Conservation (phyloP, 2,888 invertebrate species). For the Tipula unca region DNA sequence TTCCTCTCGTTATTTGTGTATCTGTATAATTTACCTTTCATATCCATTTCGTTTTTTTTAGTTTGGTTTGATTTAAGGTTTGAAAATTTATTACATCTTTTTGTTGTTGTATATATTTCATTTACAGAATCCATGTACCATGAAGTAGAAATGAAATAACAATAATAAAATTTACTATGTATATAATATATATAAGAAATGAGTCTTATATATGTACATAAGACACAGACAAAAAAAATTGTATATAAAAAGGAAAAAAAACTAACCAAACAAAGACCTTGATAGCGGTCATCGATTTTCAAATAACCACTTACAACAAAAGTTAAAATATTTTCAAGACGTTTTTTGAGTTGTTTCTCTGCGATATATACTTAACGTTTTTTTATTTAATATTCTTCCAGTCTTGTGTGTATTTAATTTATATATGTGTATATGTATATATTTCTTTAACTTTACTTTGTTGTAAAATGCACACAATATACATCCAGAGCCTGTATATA, state of each 20-base stretch:
- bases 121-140: conserved; percentile 4
- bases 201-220: background rate
- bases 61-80: background rate
- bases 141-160: conserved; percentile 8
- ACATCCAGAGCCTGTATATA: background rate
- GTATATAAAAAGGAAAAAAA: background rate
- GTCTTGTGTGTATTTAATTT: background rate
- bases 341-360: conserved; percentile 9
- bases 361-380: background rate
- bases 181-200: background rate
- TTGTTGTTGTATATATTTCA: background rate
- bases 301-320: conserved; percentile 14
- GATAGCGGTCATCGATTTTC: conserved; percentile 2
- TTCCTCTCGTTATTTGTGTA: background rate
- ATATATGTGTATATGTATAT: background rate
- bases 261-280: conserved; percentile 8
- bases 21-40: background rate
- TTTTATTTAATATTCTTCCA: background rate
- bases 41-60: background rate
- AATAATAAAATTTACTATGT: background rate
- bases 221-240: background rate
- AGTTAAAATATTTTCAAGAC: conserved; percentile 8
- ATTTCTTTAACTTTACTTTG: background rate
- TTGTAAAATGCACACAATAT: background rate
- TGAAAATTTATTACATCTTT: background rate